A percentile compares a stretch with the other conserved stretches of the same genome.
phyloP scores from a whole-genome alignment of 2,113 vertebrate species.

The Neogobius melanostomus region DNA sequence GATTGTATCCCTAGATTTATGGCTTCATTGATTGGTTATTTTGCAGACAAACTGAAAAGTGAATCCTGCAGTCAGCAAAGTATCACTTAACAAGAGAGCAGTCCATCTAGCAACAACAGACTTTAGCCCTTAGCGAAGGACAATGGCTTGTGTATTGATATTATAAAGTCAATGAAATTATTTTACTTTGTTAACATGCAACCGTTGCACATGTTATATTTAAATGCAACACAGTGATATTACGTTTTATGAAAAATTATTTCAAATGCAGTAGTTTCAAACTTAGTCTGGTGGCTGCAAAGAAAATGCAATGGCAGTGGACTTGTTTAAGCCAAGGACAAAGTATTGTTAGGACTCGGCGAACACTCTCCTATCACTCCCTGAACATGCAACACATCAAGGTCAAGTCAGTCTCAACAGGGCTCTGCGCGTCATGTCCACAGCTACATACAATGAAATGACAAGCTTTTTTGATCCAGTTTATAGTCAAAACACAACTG shows the following conservation, averaged over 20 bases:
- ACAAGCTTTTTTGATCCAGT: neutral
- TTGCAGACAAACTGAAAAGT: conserved; percentile 53
- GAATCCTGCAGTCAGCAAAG: conserved; percentile 55
- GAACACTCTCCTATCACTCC: conserved; percentile 48
- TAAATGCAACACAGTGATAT: neutral
- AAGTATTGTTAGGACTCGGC: conserved; percentile 58
- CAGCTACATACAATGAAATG: conserved; percentile 11
- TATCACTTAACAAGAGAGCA: conserved; percentile 55
- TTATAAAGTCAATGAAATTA: too few species aligned
- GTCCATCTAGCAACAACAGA: conserved; percentile 25
- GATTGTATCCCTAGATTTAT: conserved; percentile 10
- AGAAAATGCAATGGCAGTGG: conserved; percentile 26
- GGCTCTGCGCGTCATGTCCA: conserved; percentile 4
- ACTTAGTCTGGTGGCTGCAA: conserved; percentile 25
- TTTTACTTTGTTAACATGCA: neutral
- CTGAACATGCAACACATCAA: conserved; percentile 50
- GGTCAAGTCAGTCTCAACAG: conserved; percentile 49
- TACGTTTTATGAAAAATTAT: neutral
- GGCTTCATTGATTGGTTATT: conserved; percentile 36
- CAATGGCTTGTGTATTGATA: conserved; percentile 7
- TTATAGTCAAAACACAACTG: neutral
- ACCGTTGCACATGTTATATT: neutral
- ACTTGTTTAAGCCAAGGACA: conserved; percentile 46
- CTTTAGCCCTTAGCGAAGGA: conserved; percentile 24
- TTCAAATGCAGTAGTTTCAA: conserved; percentile 11